Conservation (phyloP, 2,113 vertebrate genomes). For the Megaptera novaeangliae region DNA sequence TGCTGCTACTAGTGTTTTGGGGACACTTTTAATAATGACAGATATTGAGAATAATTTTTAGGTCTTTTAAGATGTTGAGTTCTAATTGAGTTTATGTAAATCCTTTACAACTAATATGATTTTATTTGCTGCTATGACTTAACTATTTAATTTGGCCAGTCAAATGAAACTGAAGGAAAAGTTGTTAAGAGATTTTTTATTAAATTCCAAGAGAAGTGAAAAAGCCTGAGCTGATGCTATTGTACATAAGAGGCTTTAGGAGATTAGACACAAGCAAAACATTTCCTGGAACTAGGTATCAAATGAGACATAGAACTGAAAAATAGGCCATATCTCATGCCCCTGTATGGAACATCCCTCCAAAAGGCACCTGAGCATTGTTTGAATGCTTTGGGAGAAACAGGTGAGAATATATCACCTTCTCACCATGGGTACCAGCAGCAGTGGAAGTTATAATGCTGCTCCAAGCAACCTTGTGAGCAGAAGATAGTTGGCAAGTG, state of each 20-base stretch:
- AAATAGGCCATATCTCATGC: fast-evolving
- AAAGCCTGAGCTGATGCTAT: not conserved
- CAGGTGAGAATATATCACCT: not conserved
- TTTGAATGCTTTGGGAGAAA: not conserved
- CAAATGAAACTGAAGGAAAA: not conserved
- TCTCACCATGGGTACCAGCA: not conserved
- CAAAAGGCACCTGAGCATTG: not conserved
- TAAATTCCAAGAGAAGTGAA: not conserved
- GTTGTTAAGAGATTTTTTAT: not conserved
- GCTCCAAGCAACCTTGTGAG: not conserved
- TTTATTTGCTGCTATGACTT: not conserved
- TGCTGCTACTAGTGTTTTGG: not conserved
- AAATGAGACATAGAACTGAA: not conserved
- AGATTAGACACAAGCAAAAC: not conserved
- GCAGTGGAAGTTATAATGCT: not conserved
- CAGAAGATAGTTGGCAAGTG: not conserved
- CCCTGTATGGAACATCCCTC: not conserved
- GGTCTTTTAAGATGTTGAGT: not conserved
- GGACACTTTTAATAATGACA: not conserved
- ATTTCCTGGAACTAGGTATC: not conserved
- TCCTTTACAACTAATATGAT: not conserved
- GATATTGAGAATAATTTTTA: not conserved
- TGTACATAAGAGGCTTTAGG: not conserved
- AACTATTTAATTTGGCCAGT: not conserved
- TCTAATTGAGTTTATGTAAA: not conserved